phyloP scores from a whole-genome alignment of 2,888 invertebrate species.

The Noctua janthe region DNA sequence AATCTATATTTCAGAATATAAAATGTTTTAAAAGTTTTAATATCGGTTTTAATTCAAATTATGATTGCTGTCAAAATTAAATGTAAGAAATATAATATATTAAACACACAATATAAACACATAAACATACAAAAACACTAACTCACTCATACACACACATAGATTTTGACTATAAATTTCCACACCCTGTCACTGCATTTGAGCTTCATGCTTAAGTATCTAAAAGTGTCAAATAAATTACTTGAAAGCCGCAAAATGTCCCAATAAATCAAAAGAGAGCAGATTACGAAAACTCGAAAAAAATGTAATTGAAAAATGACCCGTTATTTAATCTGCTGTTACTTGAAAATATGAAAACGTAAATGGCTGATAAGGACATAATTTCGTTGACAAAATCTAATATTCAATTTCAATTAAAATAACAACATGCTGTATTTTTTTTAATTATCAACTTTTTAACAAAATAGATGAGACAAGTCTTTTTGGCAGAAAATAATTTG shows the following conservation, averaged over 20 bases:
- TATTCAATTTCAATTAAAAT: neutral
- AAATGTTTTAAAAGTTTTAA: constrained; percentile 39
- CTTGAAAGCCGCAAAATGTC: constrained; percentile 26
- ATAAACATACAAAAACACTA: neutral
- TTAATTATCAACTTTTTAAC: neutral
- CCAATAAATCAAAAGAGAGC: constrained; percentile 36
- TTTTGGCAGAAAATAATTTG: constrained; percentile 47
- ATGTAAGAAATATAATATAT: neutral
- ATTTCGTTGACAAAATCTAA: neutral
- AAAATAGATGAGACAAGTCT: neutral
- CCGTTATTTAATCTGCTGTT: constrained; percentile 11
- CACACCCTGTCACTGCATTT: constrained; percentile 29
- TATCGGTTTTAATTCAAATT: constrained; percentile 55
- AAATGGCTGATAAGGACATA: neutral
- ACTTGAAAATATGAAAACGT: neutral
- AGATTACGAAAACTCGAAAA: constrained; percentile 16
- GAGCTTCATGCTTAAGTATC: constrained; percentile 23
- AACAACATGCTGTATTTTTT: neutral
- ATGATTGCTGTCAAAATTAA: constrained; percentile 22
- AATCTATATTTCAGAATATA: constrained; percentile 66
- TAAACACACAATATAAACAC: neutral
- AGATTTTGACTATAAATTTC: constrained; percentile 12
- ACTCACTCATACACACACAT: neutral
- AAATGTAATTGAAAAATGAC: constrained; percentile 15
- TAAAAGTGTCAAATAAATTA: constrained; percentile 48